A percentile compares a stretch with the other conserved stretches of the same genome.
phyloP scores from a whole-genome alignment of 2,113 vertebrate species.

The Salvelinus namaycush region DNA sequence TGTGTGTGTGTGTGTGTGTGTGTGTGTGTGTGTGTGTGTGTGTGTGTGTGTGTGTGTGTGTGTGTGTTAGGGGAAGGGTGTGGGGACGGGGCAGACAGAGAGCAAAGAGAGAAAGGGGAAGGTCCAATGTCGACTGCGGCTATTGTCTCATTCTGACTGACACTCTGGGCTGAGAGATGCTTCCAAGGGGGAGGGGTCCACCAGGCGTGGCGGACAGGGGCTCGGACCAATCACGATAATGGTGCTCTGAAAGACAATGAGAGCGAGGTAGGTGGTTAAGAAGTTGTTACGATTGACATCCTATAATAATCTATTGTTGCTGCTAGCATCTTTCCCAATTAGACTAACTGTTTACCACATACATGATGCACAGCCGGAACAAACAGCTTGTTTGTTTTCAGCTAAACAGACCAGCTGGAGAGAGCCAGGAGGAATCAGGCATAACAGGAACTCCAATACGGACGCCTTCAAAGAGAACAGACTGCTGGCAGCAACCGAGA shows the following conservation, averaged over 20 bases:
- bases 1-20: constrained; percentile 3
- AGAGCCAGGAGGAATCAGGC: constrained; percentile 37
- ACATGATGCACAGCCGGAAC: background rate
- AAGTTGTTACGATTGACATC: background rate
- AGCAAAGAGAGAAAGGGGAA: constrained; percentile 18
- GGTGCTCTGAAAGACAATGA: constrained; percentile 54
- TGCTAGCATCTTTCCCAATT: constrained; percentile 22
- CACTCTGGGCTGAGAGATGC: constrained; percentile 14
- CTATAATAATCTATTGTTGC: constrained; percentile 21
- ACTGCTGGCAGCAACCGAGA: constrained; percentile 14
- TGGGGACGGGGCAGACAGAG: constrained; percentile 12
- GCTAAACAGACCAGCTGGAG: constrained; percentile 37
- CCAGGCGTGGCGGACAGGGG: constrained; percentile 16
- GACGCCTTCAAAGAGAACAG: constrained; percentile 25
- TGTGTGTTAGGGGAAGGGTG: constrained; percentile 20
- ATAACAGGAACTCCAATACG: background rate
- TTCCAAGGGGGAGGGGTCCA: constrained; percentile 7
- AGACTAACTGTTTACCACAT: background rate
- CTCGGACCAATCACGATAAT: constrained; percentile 23
- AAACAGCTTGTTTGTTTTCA: constrained; percentile 57
- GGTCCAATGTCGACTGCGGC: constrained; percentile 32
- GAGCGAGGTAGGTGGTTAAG: constrained; percentile 23
- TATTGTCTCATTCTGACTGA: constrained; percentile 42
- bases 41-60: constrained; percentile 14
- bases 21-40: constrained; percentile 20